Conservation (phyloP, 2,113 vertebrate species). For the Gallinago jamesoni region DNA sequence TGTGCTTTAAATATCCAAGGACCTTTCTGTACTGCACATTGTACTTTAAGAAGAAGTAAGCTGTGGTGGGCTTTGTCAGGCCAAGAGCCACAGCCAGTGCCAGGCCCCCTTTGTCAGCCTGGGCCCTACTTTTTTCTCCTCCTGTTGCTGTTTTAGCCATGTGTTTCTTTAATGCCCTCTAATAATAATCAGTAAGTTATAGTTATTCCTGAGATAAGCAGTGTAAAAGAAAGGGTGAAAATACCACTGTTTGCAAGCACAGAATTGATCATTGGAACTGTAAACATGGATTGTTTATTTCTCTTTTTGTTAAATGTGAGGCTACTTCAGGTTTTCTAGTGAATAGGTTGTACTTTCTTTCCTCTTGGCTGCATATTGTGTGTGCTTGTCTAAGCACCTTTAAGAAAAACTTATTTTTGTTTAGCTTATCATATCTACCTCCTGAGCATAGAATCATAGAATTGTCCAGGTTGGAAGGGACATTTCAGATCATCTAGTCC, state of each 20-base stretch:
- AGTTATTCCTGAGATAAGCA: background rate
- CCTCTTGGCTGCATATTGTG: background rate
- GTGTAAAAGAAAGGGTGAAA: background rate
- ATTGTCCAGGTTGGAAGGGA: too few species aligned
- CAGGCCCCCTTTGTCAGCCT: background rate
- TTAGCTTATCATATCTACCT: background rate
- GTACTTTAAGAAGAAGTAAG: background rate
- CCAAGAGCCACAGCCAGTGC: background rate
- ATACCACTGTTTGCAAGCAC: background rate
- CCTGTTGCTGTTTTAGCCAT: background rate
- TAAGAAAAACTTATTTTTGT: background rate
- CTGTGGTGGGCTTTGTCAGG: background rate
- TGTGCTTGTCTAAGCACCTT: background rate
- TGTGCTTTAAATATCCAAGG: background rate
- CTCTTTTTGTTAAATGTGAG: background rate
- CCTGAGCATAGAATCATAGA: background rate
- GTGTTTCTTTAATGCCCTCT: background rate
- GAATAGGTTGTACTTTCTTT: background rate
- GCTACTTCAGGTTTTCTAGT: background rate
- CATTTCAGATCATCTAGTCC: too few species aligned
- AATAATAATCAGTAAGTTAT: background rate
- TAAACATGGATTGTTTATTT: background rate
- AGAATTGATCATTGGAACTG: background rate
- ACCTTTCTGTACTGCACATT: background rate
- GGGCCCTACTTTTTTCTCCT: background rate